Conservation (phyloP, 2,888 invertebrate species). For the Drosophila gaucha region DNA sequence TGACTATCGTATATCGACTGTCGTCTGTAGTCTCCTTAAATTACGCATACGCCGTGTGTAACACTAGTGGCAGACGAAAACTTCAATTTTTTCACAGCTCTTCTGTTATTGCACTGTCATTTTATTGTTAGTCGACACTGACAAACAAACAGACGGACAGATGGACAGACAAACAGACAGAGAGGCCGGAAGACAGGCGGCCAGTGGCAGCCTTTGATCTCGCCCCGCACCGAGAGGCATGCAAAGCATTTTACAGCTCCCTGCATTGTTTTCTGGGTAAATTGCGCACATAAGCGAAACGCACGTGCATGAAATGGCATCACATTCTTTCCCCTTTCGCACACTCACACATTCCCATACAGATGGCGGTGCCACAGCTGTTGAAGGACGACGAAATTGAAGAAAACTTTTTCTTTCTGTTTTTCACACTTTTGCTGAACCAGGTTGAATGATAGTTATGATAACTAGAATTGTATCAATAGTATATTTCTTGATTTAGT, state of each 20-base stretch:
- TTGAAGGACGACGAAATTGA: slow-evolving; percentile 21
- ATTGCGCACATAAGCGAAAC: slow-evolving; percentile 45
- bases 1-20: slow-evolving; percentile 12
- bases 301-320: slow-evolving; percentile 67
- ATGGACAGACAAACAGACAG: neutral
- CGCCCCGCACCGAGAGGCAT: slow-evolving; percentile 41
- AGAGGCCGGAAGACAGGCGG: slow-evolving; percentile 6
- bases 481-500: neutral
- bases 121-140: slow-evolving; percentile 59
- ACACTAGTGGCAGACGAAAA: slow-evolving; percentile 54
- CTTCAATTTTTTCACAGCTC: slow-evolving; percentile 51
- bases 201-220: slow-evolving; percentile 58
- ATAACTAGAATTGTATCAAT: neutral
- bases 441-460: neutral
- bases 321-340: slow-evolving; percentile 28
- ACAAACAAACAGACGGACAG: slow-evolving; percentile 8
- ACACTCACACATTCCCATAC: neutral
- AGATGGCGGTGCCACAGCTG: slow-evolving; percentile 17
- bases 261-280: slow-evolving; percentile 29
- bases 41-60: slow-evolving; percentile 65
- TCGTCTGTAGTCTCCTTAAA: slow-evolving; percentile 30
- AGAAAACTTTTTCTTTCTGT: slow-evolving; percentile 17
- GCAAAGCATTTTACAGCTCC: slow-evolving; percentile 61
- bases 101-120: slow-evolving; percentile 66
- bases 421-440: neutral